Evolutionary conservation across 2,888 invertebrate species (phyloP), one percentile per base, ranked within the genome.

Genomic region (Drosophila villosipedis): DNA sequence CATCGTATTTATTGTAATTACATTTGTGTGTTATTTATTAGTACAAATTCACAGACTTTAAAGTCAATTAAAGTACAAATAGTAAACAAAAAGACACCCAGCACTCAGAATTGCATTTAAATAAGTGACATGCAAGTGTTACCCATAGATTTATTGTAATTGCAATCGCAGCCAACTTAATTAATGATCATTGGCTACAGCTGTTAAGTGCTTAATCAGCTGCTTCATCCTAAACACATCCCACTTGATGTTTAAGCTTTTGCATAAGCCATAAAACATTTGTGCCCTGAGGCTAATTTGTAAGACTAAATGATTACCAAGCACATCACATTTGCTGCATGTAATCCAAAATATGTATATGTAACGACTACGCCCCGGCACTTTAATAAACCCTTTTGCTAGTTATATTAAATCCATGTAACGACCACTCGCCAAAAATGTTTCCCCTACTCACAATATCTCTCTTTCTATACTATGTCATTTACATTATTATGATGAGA

Each of bases 401-500:
- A 80, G 80, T 80, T 80, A 77, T 80, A 68, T 80, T 80, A 80
- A 80, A 80, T 80, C 80, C 83, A 81, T 73, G 81, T 80, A 79
- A 75, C 77, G 80, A 80, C 77, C 77, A 73, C 70, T 80, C 70
- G 54, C 64, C 75, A 72, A 67, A 47, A 76, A 76, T 79, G 65
- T 61, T 62, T 49, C 71, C 53, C 55, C 28, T 14, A 30, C 37
- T 47, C 60, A 9, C 49, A 30, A 47, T 25, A 47, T 28, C 39
- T 28, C 28, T n/a, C 22, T 35, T n/a, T n/a, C 25, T 35, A 41
- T 31, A 58, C 59, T 77, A 83, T 79, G 85, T 88, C 89, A 85
- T 85, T 85, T 85, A 85, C 85, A 85, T 85, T 85, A 85, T 85
- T 85, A 85, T 85, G 85, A 85, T 85, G 85, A 85, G 85, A 85